Percentiles rank a stretch among this genome's conserved stretches.
These are phyloP conservation scores for Drosophila truncata DNA, from an alignment of 1,140 invertebrate species.

Conservation along the genomic window DNA sequence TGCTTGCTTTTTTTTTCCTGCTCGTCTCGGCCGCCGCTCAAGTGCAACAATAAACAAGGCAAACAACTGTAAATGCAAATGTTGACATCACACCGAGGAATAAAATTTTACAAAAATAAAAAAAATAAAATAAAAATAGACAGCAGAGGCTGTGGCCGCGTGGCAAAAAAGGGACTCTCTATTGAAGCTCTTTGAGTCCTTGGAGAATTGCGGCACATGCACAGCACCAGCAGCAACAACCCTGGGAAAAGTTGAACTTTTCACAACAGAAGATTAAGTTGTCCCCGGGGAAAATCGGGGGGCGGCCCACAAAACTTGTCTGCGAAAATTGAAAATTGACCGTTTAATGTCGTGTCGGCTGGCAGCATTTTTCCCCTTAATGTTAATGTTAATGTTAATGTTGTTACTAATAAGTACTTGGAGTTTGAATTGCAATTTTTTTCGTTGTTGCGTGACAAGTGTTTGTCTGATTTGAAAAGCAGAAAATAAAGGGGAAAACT, in stretches of 20 bases:
- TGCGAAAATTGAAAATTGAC: constrained; percentile 85
- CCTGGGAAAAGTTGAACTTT: constrained; percentile 78
- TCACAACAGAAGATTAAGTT: constrained; percentile 83
- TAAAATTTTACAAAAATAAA: constrained; percentile 17
- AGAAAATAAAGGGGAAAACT: constrained; percentile 1
- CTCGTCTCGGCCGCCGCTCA: constrained; percentile 39
- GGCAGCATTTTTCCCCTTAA: constrained; percentile 52
- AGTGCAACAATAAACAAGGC: constrained; percentile 74
- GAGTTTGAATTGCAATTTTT: constrained; percentile 46
- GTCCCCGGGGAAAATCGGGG: constrained; percentile 59
- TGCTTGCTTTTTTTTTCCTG: constrained; percentile 22
- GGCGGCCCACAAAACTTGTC: constrained; percentile 54
- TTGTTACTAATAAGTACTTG: constrained; percentile 71
- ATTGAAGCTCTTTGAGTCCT: constrained; percentile 35
- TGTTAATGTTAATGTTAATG: constrained; percentile 34
- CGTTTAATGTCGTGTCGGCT: constrained; percentile 70
- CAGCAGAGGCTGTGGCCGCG: constrained; percentile 48
- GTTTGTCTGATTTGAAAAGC: constrained; percentile 19
- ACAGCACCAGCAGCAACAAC: constrained; percentile 56
- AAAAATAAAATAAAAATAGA: not conserved
- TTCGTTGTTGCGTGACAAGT: constrained; percentile 62
- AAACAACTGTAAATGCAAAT: constrained; percentile 80
- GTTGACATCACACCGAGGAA: constrained; percentile 76
- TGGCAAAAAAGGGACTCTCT: constrained; percentile 57
- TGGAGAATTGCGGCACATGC: constrained; percentile 79